Conservation (phyloP, 2,888 invertebrate genomes). For the Petrolisthes manimaculis region DNA sequence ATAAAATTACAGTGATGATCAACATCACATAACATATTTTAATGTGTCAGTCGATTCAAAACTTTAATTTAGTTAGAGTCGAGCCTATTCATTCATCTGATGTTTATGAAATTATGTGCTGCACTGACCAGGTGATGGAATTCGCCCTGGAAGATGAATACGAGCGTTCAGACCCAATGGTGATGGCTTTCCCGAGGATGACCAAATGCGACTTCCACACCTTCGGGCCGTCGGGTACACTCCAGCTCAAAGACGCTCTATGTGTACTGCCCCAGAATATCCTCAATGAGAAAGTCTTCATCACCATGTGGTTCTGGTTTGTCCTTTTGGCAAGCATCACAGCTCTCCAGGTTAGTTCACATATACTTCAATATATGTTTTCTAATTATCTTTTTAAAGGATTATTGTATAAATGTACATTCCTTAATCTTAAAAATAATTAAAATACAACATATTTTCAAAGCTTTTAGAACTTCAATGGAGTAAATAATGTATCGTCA, state of each 20-base stretch:
- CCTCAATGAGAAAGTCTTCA: constrained; percentile 63
- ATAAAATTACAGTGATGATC: no score
- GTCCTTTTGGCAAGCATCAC: constrained; percentile 54
- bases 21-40: no score
- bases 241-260: constrained; percentile 30
- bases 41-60: no score
- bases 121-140: not conserved
- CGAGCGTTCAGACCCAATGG: constrained; percentile 33
- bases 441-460: no score
- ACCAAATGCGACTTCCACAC: constrained; percentile 59
- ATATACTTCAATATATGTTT: not conserved
- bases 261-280: constrained; percentile 65
- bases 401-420: no score
- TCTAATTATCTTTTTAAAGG: no score
- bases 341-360: constrained; percentile 26
- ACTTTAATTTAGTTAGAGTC: no score
- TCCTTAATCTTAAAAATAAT: no score
- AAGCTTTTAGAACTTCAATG: no score
- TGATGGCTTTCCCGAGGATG: constrained; percentile 59
- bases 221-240: constrained; percentile 42
- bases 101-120: no score
- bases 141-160: constrained; percentile 1
- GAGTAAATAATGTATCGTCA: no score
- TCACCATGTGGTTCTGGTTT: constrained; percentile 66
- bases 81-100: no score